These are phyloP conservation scores for Pseudococcus longispinus DNA, from an alignment of 2,888 invertebrate genomes.

Conservation along the genomic window DNA sequence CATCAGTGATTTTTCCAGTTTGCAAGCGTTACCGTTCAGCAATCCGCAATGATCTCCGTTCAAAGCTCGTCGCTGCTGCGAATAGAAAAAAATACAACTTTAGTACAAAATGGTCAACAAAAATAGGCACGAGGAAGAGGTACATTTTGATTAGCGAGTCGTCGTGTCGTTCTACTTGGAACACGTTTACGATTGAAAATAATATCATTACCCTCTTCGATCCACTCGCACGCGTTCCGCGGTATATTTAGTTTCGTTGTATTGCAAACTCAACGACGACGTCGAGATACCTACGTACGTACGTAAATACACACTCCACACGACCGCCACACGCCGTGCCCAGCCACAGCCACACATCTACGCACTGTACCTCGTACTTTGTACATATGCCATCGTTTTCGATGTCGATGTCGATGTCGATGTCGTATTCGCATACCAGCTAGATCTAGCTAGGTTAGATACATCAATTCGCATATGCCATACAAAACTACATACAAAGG, in stretches of 20 bases:
- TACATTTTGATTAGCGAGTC: background rate
- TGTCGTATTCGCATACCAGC: background rate
- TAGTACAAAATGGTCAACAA: background rate
- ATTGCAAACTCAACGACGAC: background rate
- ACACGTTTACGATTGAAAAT: conserved; percentile 16
- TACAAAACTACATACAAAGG: background rate
- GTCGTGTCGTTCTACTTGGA: background rate
- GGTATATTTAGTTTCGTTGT: background rate
- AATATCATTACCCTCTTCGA: background rate
- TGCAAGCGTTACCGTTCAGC: conserved; percentile 37
- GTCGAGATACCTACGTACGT: background rate
- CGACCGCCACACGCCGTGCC: background rate
- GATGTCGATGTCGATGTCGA: no score
- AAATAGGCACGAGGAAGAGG: background rate
- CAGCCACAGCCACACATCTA: no score
- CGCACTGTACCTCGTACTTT: background rate
- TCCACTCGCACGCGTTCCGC: background rate
- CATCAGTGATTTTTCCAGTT: conserved; percentile 6
- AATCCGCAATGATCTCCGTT: conserved; percentile 20
- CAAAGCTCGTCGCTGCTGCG: conserved; percentile 25
- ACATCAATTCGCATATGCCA: background rate
- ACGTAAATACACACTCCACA: background rate
- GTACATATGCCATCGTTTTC: no score
- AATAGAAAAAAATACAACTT: background rate
- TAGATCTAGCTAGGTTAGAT: background rate